phyloP scores from a whole-genome alignment of 2,888 invertebrate species.

The Pterostichus madidus region DNA sequence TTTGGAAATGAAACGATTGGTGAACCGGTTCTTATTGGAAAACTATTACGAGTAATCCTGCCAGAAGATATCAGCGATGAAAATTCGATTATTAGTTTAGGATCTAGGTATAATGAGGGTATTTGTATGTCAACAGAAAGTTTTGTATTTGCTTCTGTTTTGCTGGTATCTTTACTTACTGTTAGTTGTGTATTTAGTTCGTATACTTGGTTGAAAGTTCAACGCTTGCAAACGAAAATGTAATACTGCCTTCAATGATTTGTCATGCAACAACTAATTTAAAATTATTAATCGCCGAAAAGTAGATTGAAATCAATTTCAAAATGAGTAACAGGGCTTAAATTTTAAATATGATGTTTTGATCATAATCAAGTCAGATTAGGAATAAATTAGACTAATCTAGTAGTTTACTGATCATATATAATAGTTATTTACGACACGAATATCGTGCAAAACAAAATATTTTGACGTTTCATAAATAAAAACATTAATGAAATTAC shows the following conservation, averaged over 20 bases:
- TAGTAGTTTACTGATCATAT: too few relatives aligned
- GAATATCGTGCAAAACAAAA: too few relatives aligned
- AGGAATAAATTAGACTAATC: too few relatives aligned
- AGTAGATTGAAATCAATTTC: neutral
- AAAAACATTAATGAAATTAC: too few relatives aligned
- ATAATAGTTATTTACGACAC: too few relatives aligned
- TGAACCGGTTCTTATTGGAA: slow-evolving; percentile 83
- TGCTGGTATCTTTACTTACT: slow-evolving; percentile 82
- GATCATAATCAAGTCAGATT: too few relatives aligned
- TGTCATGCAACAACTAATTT: too few relatives aligned
- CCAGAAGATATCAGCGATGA: slow-evolving; percentile 82
- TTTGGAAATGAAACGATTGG: slow-evolving; percentile 79
- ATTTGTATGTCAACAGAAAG: slow-evolving; percentile 83
- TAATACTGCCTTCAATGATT: slow-evolving; percentile 54
- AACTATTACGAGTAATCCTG: slow-evolving; percentile 84
- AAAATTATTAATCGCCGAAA: too few relatives aligned
- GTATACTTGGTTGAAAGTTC: slow-evolving; percentile 78
- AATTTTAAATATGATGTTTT: too few relatives aligned
- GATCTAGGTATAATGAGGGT: slow-evolving; percentile 72
- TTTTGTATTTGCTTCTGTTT: slow-evolving; percentile 82
- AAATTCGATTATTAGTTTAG: slow-evolving; percentile 47
- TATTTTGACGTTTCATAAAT: too few relatives aligned
- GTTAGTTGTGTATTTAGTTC: slow-evolving; percentile 80
- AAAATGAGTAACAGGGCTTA: neutral
- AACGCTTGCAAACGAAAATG: slow-evolving; percentile 70